phyloP scores from a whole-genome alignment of 1,140 invertebrate genomes.

The Caenorhabditis briggsae region DNA sequence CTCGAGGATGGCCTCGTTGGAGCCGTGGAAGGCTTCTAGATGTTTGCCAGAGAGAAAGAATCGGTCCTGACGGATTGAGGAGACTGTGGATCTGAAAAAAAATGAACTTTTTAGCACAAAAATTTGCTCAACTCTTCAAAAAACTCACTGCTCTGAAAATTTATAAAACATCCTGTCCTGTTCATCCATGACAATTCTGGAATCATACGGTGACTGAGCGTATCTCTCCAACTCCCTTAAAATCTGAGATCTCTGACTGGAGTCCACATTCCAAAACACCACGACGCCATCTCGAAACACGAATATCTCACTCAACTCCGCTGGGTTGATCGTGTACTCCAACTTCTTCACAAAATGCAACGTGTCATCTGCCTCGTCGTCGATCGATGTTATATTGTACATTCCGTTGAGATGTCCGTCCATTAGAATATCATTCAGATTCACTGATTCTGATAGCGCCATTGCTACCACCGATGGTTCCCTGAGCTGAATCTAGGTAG shows the following conservation, averaged over 20 bases:
- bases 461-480: background rate
- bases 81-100: background rate
- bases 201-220: conserved; percentile 56
- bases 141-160: conserved; percentile 35
- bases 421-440: background rate
- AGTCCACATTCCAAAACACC: conserved; percentile 67
- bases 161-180: conserved; percentile 61
- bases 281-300: conserved; percentile 67
- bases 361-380: conserved; percentile 61
- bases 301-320: conserved; percentile 61
- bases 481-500: background rate
- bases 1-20: conserved; percentile 63
- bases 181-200: conserved; percentile 57
- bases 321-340: conserved; percentile 64
- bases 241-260: conserved; percentile 57
- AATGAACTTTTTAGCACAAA: background rate
- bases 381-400: conserved; percentile 17
- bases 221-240: conserved; percentile 60
- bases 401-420: conserved; percentile 28
- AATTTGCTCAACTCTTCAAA: too few species aligned
- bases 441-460: conserved; percentile 26
- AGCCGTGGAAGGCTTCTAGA: conserved; percentile 30
- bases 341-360: conserved; percentile 60
- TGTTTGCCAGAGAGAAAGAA: conserved; percentile 63
- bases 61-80: conserved; percentile 55